These are phyloP conservation scores for Pocillopora meandrina DNA, from an alignment of 92 coral and sea anemone species.

Conservation along the genomic window DNA sequence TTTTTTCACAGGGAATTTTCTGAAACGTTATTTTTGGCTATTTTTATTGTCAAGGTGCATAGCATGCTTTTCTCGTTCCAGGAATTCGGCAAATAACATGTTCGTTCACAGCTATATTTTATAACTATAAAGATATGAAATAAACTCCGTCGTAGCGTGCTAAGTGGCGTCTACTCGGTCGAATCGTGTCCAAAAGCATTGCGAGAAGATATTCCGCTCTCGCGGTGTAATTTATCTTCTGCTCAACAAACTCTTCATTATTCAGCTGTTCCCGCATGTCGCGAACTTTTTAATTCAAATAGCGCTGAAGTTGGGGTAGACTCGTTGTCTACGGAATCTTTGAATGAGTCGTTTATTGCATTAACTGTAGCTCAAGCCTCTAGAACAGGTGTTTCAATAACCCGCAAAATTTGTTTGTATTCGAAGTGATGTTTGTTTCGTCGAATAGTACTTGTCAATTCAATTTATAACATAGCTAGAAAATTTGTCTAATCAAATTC, in stretches of 20 bases:
- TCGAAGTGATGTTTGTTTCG: conserved; percentile 6
- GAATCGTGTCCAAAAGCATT: too few relatives aligned
- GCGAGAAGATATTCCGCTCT: too few relatives aligned
- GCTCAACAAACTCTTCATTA: not conserved
- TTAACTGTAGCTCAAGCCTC: not conserved
- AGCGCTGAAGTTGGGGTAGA: not conserved
- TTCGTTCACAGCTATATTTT: too few relatives aligned
- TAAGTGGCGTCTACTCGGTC: too few relatives aligned
- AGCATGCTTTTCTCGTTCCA: not conserved
- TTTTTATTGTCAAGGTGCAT: not conserved
- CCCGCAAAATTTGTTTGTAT: conserved; percentile 13
- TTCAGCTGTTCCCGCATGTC: not conserved
- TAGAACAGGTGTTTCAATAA: not conserved
- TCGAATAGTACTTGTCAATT: not conserved
- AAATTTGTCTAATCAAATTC: too few relatives aligned
- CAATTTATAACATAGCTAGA: not conserved
- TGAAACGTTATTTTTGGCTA: not conserved
- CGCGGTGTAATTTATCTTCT: not conserved
- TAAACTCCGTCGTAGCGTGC: too few relatives aligned
- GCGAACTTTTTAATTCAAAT: not conserved
- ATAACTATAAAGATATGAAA: too few relatives aligned
- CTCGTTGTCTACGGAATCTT: not conserved
- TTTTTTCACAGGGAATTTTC: not conserved
- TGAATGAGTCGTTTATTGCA: not conserved
- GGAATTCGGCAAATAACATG: not conserved